Evolutionary conservation across 2,797 vertebrate species (phyloP).

Genomic region (Cheirogaleus major): DNA sequence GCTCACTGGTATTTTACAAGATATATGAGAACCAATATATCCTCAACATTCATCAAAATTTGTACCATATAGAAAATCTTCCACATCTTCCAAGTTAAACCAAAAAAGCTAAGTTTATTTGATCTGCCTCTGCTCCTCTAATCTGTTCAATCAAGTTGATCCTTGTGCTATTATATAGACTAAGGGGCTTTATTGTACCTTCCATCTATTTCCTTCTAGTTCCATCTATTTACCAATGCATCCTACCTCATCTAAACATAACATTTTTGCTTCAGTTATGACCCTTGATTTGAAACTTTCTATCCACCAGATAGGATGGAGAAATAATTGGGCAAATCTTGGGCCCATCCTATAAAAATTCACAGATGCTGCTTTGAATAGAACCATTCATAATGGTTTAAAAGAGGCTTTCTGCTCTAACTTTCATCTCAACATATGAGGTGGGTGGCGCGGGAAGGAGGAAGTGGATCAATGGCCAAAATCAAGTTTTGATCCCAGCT

Average conservation of each 20-base stretch:
- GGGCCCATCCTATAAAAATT: slow-evolving; percentile 65
- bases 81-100: slow-evolving; percentile 14
- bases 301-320: slow-evolving; percentile 15
- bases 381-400: slow-evolving; percentile 61
- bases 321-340: slow-evolving; percentile 65
- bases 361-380: slow-evolving; percentile 73
- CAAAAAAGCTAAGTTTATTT: not conserved
- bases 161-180: not conserved
- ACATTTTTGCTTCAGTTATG: slow-evolving; percentile 7
- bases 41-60: not conserved
- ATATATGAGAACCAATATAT: not conserved
- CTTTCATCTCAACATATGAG: slow-evolving; percentile 73
- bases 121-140: not conserved
- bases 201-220: not conserved
- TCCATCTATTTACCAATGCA: not conserved
- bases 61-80: not conserved
- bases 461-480: slow-evolving; percentile 55
- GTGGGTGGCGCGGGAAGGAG: slow-evolving; percentile 50
- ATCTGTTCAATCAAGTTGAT: not conserved
- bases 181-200: not conserved
- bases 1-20: not conserved
- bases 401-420: slow-evolving; percentile 62
- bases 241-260: not conserved
- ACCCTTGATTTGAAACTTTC: slow-evolving; percentile 62
- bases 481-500: slow-evolving; percentile 57